Evolutionary conservation across 2,113 vertebrate genomes (phyloP).

Genomic region (Barnardius zonarius): DNA sequence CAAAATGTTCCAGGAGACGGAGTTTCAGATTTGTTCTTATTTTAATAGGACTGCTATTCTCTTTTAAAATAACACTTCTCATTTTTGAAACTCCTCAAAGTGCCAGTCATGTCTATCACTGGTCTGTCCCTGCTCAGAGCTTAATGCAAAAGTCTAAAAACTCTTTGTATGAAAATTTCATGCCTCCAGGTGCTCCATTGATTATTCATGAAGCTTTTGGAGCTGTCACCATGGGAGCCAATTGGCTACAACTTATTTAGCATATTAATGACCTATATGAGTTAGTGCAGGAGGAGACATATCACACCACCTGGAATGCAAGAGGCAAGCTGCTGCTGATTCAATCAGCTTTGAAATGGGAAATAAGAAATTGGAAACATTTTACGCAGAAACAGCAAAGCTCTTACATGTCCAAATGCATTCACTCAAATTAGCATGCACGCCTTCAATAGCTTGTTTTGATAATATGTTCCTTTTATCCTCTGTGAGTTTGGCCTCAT

Average conservation of each 20-base stretch:
- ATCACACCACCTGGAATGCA: conserved; percentile 70
- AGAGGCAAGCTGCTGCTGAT: conserved; percentile 52
- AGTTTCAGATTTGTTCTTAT: conserved; percentile 25
- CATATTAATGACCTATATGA: conserved; percentile 79
- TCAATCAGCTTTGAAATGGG: conserved; percentile 51
- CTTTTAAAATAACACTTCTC: conserved; percentile 40
- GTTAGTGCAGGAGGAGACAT: conserved; percentile 60
- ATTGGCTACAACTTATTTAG: conserved; percentile 74
- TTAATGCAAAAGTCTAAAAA: conserved; percentile 62
- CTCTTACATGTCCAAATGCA: conserved; percentile 37
- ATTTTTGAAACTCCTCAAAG: conserved; percentile 46
- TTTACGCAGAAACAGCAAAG: conserved; percentile 30
- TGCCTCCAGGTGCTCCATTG: conserved; percentile 76
- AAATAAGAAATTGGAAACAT: conserved; percentile 41
- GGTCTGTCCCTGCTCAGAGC: conserved; percentile 47
- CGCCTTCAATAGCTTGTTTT: conserved; percentile 53
- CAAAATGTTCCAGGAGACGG: neutral
- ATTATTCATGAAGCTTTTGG: conserved; percentile 79
- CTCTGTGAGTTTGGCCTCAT: conserved; percentile 72
- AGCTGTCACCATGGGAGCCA: conserved; percentile 73
- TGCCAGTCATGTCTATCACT: conserved; percentile 60
- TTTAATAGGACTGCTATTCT: conserved; percentile 44
- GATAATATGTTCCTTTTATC: conserved; percentile 43
- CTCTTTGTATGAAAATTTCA: conserved; percentile 76
- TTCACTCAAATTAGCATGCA: neutral